Conservation (phyloP, 2,113 vertebrate species). For the Calonectris borealis region DNA sequence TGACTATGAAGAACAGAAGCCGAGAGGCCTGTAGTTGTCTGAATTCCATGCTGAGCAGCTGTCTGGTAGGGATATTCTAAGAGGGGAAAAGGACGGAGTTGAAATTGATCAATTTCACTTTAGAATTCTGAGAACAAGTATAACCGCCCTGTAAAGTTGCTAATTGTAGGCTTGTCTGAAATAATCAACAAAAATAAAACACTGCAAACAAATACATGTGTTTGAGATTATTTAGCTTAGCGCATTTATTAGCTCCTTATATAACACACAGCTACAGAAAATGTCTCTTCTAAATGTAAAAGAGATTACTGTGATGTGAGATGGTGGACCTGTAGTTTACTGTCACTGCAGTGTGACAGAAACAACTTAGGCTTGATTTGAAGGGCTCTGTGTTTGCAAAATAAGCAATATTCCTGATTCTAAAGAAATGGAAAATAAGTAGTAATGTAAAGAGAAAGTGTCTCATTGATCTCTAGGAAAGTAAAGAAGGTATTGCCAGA, state of each 20-base stretch:
- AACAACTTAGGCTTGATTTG: neutral
- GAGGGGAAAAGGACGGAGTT: neutral
- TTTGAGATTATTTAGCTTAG: neutral
- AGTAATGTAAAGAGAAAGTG: neutral
- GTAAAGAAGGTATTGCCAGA: neutral
- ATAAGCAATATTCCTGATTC: neutral
- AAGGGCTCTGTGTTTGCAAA: neutral
- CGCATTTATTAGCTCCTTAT: neutral
- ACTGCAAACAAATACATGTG: neutral
- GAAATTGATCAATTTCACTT: neutral
- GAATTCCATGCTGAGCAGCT: neutral
- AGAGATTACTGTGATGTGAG: neutral
- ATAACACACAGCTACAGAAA: neutral
- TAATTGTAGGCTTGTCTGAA: neutral
- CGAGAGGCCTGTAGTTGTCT: neutral
- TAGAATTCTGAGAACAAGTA: neutral
- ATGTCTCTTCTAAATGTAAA: neutral
- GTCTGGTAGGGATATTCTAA: neutral
- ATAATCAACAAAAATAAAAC: neutral
- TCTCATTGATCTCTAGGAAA: neutral
- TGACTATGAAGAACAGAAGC: neutral
- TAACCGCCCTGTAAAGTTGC: neutral
- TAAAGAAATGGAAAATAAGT: neutral
- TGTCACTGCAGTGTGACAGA: neutral
- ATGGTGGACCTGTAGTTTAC: neutral